Base-by-base conservation (phyloP, 1,140 invertebrate species). In the Popillia japonica region DNA sequence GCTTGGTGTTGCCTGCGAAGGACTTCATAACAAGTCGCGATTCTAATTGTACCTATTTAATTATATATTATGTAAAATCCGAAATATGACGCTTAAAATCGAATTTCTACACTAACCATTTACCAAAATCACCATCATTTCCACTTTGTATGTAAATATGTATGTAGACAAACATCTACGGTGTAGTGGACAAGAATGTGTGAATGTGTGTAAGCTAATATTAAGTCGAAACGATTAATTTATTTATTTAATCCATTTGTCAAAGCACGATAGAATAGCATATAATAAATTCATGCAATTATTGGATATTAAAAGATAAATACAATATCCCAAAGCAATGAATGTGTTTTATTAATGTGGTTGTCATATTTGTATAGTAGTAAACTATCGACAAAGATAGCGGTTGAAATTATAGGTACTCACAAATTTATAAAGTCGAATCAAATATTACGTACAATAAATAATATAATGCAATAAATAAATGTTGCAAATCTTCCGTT, bases 1-100 rank as follows among this genome's bases (percentile, higher is more conserved):
- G 88, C 87, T 23, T 89, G 87, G 86, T 90, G 88, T 81, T 90
- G 89, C 76, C 86, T 89, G 76, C 85, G 85, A 40, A 86, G 88
- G 76, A 88, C 88, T 83, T 89, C 85, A 78, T 86, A 85, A 85
- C 78, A 41, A 61, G 22, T 68, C 7, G 20, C 20, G 22, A 68
- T 68, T 68, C 11, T n/a, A 34, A 68, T 68, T 68, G 27, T 68
- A 68, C 20, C 27, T 68, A 55, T 2, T 17, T 55, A 55, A 55
- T 68, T 22, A 23, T 68, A 20, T 68, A 68, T 22, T 27, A 68
- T 27, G 11, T 68, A 34, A 68, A 68, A 68, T 22, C 61, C 61
- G 61, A 68, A 68, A 68, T 68, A 68, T 68, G 61, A 68, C 61
- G 61, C 61, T 68, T 68, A 68, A 23, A 14, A 68, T 68, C 61